Evolutionary conservation across 2,888 invertebrate genomes (phyloP).

Genomic region (Philopedon plagiatum): DNA sequence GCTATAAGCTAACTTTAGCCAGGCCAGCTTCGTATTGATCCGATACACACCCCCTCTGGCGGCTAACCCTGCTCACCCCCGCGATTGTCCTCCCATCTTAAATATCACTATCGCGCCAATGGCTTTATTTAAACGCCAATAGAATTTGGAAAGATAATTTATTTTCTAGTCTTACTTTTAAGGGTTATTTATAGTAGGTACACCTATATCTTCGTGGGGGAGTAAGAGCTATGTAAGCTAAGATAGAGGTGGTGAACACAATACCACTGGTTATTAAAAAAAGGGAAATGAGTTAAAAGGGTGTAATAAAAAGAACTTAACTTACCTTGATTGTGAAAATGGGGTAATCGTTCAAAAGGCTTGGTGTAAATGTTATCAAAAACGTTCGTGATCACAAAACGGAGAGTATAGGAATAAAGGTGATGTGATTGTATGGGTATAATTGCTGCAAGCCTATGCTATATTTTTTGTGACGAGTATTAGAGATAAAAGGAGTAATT

Average conservation of each 20-base stretch:
- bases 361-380: conserved; percentile 52
- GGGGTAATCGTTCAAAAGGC: conserved; percentile 44
- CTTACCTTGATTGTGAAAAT: conserved; percentile 44
- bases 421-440: conserved; percentile 57
- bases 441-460: conserved; percentile 58
- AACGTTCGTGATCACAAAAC: conserved; percentile 51
- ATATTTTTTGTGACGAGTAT: conserved; percentile 60
- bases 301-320: conserved; percentile 2
- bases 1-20: conserved; percentile 62
- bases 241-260: too few species aligned
- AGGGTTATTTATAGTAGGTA: too few species aligned
- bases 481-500: conserved; percentile 56
- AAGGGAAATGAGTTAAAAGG: neutral
- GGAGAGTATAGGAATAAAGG: conserved; percentile 48
- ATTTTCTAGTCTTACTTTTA: neutral
- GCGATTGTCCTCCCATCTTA: conserved; percentile 40
- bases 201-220: too few species aligned
- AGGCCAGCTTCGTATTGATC: conserved; percentile 68
- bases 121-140: conserved; percentile 14
- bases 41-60: conserved; percentile 62
- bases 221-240: too few species aligned
- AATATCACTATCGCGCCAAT: conserved; percentile 30
- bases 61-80: conserved; percentile 55
- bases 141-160: neutral
- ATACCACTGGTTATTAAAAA: too few species aligned